Conservation (phyloP, 2,113 vertebrate species). For the Lagopus muta region DNA sequence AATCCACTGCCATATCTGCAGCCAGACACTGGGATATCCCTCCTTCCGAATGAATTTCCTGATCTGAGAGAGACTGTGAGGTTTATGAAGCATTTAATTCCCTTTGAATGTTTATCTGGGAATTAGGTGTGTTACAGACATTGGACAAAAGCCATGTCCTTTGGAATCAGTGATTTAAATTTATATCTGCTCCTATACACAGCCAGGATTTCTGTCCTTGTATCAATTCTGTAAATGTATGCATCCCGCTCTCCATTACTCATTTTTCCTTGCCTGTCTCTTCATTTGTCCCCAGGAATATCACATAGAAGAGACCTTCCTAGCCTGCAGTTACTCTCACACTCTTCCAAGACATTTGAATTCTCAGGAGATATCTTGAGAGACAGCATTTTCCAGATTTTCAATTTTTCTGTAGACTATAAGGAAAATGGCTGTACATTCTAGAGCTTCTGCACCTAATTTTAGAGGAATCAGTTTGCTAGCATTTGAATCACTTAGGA, state of each 20-base stretch:
- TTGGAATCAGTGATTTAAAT: background rate
- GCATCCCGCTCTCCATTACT: background rate
- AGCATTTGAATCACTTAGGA: constrained; percentile 12
- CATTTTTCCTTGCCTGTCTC: background rate
- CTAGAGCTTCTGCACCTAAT: constrained; percentile 35
- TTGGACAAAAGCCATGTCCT: background rate
- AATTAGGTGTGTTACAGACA: background rate
- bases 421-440: constrained; percentile 24
- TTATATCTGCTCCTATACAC: background rate
- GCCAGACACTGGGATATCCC: background rate
- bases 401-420: constrained; percentile 7
- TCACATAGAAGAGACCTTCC: background rate
- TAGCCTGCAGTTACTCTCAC: background rate
- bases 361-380: background rate
- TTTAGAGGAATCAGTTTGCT: constrained; percentile 29
- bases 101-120: background rate
- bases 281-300: background rate
- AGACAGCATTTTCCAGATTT: constrained; percentile 11
- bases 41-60: background rate
- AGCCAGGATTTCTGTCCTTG: background rate
- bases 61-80: background rate
- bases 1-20: background rate
- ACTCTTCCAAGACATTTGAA: background rate
- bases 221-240: background rate
- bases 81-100: constrained; percentile 22